Percentiles rank a stretch among this genome's conserved stretches.
Conservation (phyloP, 1,140 invertebrate genomes). For the Diachasmimorpha longicaudata region DNA sequence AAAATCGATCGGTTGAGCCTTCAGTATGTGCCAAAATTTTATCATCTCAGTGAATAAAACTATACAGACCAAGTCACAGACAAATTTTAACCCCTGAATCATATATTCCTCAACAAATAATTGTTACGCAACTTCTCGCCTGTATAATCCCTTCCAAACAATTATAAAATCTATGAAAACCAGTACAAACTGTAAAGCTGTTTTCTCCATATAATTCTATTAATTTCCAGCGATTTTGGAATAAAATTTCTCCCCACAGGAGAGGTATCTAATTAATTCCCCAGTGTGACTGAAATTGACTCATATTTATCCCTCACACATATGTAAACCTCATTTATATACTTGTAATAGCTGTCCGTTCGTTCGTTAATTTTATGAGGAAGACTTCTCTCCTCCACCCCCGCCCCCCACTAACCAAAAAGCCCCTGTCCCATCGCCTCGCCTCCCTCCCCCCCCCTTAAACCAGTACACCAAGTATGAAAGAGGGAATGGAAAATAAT, state of each 20-base stretch:
- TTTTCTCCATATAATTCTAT: no score
- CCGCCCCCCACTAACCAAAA: conserved; percentile 29
- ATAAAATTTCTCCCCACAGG: neutral
- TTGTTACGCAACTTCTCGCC: no score
- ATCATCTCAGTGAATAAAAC: neutral
- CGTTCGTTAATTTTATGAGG: conserved; percentile 31
- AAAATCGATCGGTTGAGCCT: conserved; percentile 42
- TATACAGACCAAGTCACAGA: no score
- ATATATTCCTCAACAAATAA: no score
- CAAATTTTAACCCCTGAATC: no score
- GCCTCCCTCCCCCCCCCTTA: neutral
- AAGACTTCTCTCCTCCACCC: neutral
- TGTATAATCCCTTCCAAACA: no score
- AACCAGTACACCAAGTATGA: neutral
- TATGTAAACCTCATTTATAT: neutral
- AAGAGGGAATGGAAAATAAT: conserved; percentile 24
- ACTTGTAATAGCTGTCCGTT: conserved; percentile 13
- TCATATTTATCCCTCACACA: conserved; percentile 23
- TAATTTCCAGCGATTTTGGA: no score
- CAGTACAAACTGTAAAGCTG: no score
- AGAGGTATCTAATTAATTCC: conserved; percentile 21
- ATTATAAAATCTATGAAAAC: no score
- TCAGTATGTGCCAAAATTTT: neutral
- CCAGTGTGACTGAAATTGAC: conserved; percentile 5
- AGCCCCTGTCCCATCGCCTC: no score